These are phyloP conservation scores for Leucophenga varia DNA, from an alignment of 1,140 invertebrate genomes.

Conservation along the genomic window DNA sequence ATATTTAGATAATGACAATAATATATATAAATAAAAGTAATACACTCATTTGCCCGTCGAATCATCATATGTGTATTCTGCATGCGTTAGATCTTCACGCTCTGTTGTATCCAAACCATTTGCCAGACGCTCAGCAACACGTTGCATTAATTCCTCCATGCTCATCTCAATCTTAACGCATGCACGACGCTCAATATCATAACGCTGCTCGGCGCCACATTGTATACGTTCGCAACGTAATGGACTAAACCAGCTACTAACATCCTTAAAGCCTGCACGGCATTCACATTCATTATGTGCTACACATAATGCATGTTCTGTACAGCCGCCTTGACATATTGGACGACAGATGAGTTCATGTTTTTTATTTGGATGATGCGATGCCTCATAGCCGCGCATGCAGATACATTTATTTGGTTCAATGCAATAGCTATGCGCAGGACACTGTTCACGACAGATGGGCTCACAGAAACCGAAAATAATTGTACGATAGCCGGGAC, in stretches of 20 bases:
- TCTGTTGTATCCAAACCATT: constrained; percentile 34
- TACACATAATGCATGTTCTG: constrained; percentile 39
- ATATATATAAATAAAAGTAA: too few relatives aligned
- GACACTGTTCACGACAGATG: constrained; percentile 33
- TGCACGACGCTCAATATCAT: constrained; percentile 23
- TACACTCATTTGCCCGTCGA: too few relatives aligned
- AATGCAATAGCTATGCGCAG: constrained; percentile 61
- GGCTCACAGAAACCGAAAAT: constrained; percentile 46
- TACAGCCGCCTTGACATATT: constrained; percentile 40
- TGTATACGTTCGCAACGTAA: constrained; percentile 40
- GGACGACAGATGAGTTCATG: constrained; percentile 38
- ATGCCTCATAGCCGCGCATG: constrained; percentile 58
- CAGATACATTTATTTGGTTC: constrained; percentile 65
- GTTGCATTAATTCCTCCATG: constrained; percentile 50
- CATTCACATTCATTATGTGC: constrained; percentile 43
- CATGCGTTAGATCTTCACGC: too few relatives aligned
- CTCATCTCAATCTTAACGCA: constrained; percentile 50
- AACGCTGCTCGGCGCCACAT: constrained; percentile 40
- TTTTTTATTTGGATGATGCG: constrained; percentile 37
- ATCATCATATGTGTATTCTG: too few relatives aligned
- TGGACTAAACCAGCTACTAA: constrained; percentile 40
- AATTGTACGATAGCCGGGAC: constrained; percentile 43
- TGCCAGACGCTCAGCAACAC: constrained; percentile 33
- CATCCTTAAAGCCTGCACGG: constrained; percentile 36
- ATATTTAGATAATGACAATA: too few relatives aligned